phyloP scores from a whole-genome alignment of 2,113 vertebrate species.

The Scortum barcoo region DNA sequence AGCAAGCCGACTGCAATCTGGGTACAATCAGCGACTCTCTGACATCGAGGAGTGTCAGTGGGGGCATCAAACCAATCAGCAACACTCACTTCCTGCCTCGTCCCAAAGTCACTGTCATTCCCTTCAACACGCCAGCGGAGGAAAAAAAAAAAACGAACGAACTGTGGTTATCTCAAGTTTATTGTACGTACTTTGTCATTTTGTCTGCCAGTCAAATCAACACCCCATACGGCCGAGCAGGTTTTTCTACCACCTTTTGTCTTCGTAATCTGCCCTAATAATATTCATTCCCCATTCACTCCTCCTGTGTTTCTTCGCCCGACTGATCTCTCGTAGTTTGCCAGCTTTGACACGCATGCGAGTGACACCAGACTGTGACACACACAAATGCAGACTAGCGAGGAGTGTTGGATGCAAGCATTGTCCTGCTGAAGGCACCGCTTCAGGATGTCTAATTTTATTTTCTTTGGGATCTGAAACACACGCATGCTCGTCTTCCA shows the following conservation, averaged over 20 bases:
- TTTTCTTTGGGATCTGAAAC: slow-evolving; percentile 14
- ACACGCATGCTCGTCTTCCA: slow-evolving; percentile 49
- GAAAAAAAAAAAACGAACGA: slow-evolving; percentile 18
- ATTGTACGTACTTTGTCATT: slow-evolving; percentile 3
- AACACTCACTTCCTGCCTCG: slow-evolving; percentile 33
- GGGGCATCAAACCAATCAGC: slow-evolving; percentile 40
- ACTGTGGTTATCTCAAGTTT: slow-evolving; percentile 24
- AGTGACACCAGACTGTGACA: not conserved
- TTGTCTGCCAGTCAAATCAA: slow-evolving; percentile 8
- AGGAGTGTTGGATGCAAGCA: not conserved
- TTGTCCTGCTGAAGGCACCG: slow-evolving; percentile 28
- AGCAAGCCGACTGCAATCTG: slow-evolving; percentile 32
- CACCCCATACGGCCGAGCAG: not conserved
- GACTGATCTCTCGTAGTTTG: slow-evolving; percentile 11
- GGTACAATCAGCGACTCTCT: slow-evolving; percentile 54
- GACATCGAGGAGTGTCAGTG: slow-evolving; percentile 30
- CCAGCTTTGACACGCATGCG: slow-evolving; percentile 4
- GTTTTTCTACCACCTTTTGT: slow-evolving; percentile 7
- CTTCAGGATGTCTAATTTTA: slow-evolving; percentile 19
- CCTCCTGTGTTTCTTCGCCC: slow-evolving; percentile 4
- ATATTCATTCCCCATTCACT: not conserved
- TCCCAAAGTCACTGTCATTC: slow-evolving; percentile 41
- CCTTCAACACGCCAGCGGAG: not conserved
- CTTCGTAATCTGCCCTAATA: slow-evolving; percentile 3
- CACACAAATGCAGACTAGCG: too few relatives aligned